Base-by-base conservation (phyloP, 2,888 invertebrate species). In the Melanostoma mellinum region DNA sequence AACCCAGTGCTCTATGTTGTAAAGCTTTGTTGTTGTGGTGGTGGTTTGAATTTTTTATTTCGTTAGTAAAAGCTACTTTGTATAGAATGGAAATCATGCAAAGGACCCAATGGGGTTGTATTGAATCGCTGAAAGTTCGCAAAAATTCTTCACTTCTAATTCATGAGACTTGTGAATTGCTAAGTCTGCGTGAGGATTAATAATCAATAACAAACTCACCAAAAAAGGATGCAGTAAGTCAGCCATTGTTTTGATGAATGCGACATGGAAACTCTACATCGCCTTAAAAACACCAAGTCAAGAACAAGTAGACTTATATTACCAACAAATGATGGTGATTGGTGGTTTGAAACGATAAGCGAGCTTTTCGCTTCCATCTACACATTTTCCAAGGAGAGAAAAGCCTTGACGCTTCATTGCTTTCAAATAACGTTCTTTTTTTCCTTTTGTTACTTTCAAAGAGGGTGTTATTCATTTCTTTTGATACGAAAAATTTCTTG, bases 331-430 rank as follows among this genome's bases (percentile, higher is more conserved):
- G 63, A 56, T 33, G 53, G 52, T 46, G 44, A 20, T 20, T 20
- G 60, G 50, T 30, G 50, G 53, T 33, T 53, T 8, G 65, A 42
- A 60, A 44, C 53, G 76, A 80, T 75, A 80, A 73, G 58, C 56
- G 53, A 74, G 73, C 60, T 81, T 76, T 72, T 67, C 60, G 58
- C 67, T 76, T 68, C 50, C 60, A 55, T 44, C 75, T 53, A 58
- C 8, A 56, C 52, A 48, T 53, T 68, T 35, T 40, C 36, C 50
- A 78, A 68, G 82, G 78, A 73, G 50, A 46, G 78, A 82, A 82
- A 82, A 82, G 78, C 68, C 82, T 73, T 82, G 48, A 73, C 73
- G 82, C 82, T 78, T 82, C 82, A 82, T 78, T 82, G 78, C 68
- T 78, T 82, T 82, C 77, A 78, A 82, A 82, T 82, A 72, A 82